phyloP scores from a whole-genome alignment of 1,140 invertebrate genomes.

The Plectrocnemia conspersa region DNA sequence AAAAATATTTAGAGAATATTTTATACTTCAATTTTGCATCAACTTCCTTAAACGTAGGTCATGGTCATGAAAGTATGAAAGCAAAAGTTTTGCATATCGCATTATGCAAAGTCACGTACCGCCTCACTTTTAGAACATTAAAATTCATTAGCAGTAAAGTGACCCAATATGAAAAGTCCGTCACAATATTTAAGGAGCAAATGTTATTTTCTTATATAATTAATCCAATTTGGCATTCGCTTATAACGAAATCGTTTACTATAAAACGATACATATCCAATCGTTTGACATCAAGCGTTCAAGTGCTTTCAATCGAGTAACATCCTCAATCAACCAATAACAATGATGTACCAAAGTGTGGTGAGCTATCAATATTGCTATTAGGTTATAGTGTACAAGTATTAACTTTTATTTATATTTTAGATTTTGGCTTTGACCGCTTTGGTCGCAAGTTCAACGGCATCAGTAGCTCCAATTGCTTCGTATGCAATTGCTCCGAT shows the following conservation, averaged over 20 bases:
- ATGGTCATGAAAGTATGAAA: too few relatives aligned
- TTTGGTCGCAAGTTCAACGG: conserved; percentile 38
- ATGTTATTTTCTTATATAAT: conserved; percentile 1
- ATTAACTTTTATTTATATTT: conserved; percentile 20
- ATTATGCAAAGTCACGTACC: too few relatives aligned
- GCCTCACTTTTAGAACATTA: too few relatives aligned
- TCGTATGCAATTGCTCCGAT: conserved; percentile 46
- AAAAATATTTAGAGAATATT: too few relatives aligned
- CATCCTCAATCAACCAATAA: conserved; percentile 4
- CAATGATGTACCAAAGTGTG: conserved; percentile 4
- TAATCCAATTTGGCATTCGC: background rate
- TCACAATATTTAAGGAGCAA: background rate
- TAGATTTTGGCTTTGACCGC: conserved; percentile 41
- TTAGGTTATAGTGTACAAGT: background rate
- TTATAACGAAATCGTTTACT: background rate
- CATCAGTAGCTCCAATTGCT: conserved; percentile 38
- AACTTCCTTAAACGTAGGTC: too few relatives aligned
- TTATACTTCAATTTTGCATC: too few relatives aligned
- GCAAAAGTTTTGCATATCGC: too few relatives aligned
- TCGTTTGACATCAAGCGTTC: conserved; percentile 1
- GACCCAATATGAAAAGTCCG: background rate
- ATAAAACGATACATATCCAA: background rate
- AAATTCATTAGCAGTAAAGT: background rate
- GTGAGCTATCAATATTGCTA: background rate
- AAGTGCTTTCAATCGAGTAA: background rate